Base-by-base conservation (phyloP, 2,113 vertebrate species). In the Gorilla gorilla region DNA sequence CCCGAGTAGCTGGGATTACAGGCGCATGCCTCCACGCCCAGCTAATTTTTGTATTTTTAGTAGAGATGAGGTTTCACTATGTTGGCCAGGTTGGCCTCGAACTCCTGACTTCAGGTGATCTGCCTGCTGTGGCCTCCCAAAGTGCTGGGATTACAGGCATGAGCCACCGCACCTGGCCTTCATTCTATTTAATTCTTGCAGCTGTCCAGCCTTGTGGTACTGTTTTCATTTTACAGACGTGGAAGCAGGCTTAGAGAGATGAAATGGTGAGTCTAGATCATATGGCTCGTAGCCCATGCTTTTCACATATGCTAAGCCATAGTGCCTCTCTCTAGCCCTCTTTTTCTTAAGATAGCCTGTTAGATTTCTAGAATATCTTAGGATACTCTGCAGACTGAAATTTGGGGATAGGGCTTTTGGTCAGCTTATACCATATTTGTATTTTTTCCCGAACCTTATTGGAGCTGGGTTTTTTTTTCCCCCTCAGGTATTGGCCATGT, bases 401-500 rank as follows among this genome's bases (percentile, higher is more conserved):
- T 87, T 96, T 92, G 23, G 25, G 18, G 18, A 59, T 87, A n/a
- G 40, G 6, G 13, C 76, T 10, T 86, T 96, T 43, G 25, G 14
- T 87, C 55, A 84, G 2, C 17, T 6, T 78, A 18, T 78, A 18
- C 16, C 7, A 1, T 32, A 5, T 32, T 68, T 90, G 45, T 64
- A 17, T 4, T 50, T 81, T 93, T 95, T 27, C 48, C 79, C 11
- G 12, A 22, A 48, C 48, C 48, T 94, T 66, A 94, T 2, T 81
- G 1, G 38, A 81, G 16, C 1, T 93, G 17, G 8, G 92, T 97
- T 96, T 78, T 66, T 79, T 97, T 96, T 78, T 66, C 72, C 55
- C 75, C 40, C 40, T 2, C 95, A 99, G 99, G 99, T 99, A 57
- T 97, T 99, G 98, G 99, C 99, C 45, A 99, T 99, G 99, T 99